Evolutionary conservation across 1,140 invertebrate species (phyloP).

Genomic region (Cydia strobilella): DNA sequence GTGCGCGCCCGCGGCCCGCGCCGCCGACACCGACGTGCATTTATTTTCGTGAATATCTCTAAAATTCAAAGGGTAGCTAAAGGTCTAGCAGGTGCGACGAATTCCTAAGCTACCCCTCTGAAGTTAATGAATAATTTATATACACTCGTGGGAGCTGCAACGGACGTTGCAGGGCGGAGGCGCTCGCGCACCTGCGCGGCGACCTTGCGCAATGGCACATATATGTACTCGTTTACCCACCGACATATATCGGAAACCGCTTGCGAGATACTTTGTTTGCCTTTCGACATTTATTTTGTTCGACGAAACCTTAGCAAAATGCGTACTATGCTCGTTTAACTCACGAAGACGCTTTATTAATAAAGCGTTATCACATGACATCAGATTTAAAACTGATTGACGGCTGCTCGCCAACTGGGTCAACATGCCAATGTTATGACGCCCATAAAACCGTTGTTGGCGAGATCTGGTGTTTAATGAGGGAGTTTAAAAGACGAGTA

Average conservation of each 20-base stretch:
- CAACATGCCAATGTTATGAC: slow-evolving; percentile 72
- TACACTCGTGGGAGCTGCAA: slow-evolving; percentile 57
- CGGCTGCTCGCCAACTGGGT: slow-evolving; percentile 67
- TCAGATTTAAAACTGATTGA: slow-evolving; percentile 62
- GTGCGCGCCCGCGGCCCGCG: slow-evolving; percentile 68
- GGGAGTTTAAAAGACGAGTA: slow-evolving; percentile 43
- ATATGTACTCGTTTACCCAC: slow-evolving; percentile 52
- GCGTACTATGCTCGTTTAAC: slow-evolving; percentile 36
- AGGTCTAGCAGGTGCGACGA: slow-evolving; percentile 48
- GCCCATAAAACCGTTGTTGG: slow-evolving; percentile 61
- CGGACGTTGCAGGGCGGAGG: slow-evolving; percentile 51
- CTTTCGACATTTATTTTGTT: slow-evolving; percentile 51
- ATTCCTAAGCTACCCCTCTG: slow-evolving; percentile 48
- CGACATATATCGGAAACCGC: slow-evolving; percentile 58
- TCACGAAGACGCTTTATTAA: neutral
- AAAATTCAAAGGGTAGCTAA: slow-evolving; percentile 29
- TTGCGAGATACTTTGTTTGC: slow-evolving; percentile 60
- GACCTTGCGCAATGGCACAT: slow-evolving; percentile 67
- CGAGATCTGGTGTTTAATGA: slow-evolving; percentile 48
- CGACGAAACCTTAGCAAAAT: slow-evolving; percentile 42
- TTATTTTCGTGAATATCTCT: slow-evolving; percentile 5
- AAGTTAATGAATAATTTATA: slow-evolving; percentile 53
- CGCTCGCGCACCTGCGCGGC: slow-evolving; percentile 57
- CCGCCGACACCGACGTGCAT: slow-evolving; percentile 24
- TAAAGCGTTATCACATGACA: slow-evolving; percentile 39